Evolutionary conservation across 2,797 vertebrate genomes (phyloP).

Genomic region (Arnoldichthys spilopterus): DNA sequence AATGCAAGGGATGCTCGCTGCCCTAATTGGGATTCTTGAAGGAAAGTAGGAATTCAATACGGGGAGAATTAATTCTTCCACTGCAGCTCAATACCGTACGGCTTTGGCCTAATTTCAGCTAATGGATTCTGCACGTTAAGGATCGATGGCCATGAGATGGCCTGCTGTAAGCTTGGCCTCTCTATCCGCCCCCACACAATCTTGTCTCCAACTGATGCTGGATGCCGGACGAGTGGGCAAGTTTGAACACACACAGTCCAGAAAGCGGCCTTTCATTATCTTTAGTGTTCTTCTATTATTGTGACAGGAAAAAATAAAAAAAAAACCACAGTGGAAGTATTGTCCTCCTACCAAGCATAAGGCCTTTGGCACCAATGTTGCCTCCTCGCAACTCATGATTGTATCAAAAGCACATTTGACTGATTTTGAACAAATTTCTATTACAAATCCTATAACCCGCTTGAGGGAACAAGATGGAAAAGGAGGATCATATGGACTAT

Average conservation of each 20-base stretch:
- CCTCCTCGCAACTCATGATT: no score
- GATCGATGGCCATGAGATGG: conserved; percentile 63
- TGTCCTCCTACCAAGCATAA: no score
- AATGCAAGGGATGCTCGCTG: conserved; percentile 40
- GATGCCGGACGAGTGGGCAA: background rate
- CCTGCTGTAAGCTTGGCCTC: background rate
- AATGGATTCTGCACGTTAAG: conserved; percentile 63
- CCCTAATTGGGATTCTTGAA: conserved; percentile 69
- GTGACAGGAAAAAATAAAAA: no score
- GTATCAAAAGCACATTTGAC: no score
- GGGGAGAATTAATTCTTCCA: conserved; percentile 68
- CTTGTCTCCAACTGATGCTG: background rate
- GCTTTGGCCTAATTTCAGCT: conserved; percentile 69
- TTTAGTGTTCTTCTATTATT: background rate
- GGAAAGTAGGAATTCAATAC: conserved; percentile 63
- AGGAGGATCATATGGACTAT: background rate
- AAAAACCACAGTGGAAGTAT: no score
- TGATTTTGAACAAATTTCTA: no score
- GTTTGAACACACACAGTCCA: background rate
- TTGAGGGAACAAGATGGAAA: background rate
- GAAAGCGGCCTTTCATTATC: background rate
- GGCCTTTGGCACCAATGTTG: no score
- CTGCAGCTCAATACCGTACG: conserved; percentile 58
- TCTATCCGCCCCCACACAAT: background rate
- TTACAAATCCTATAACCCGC: no score